phyloP scores from a whole-genome alignment of 2,113 vertebrate genomes.

The Brachionichthys hirsutus region DNA sequence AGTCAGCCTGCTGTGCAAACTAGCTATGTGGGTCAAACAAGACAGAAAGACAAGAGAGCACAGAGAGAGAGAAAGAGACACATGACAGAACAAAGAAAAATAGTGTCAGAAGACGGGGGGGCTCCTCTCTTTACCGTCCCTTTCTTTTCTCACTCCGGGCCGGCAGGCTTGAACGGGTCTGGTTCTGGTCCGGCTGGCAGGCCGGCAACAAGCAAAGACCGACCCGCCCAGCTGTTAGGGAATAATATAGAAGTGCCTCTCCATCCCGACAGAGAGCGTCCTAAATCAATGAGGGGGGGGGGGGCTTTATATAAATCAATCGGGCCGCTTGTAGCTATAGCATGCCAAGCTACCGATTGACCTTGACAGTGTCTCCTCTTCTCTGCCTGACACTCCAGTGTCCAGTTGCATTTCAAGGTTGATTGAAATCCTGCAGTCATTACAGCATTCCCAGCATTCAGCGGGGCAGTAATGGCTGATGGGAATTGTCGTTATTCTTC shows the following conservation, averaged over 20 bases:
- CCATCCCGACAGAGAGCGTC: conserved; percentile 48
- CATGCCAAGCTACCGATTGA: conserved; percentile 63
- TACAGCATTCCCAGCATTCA: conserved; percentile 63
- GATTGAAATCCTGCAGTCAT: conserved; percentile 62
- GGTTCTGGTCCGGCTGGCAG: conserved; percentile 40
- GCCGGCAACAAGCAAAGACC: conserved; percentile 25
- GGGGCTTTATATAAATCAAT: conserved; percentile 66
- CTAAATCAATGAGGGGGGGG: conserved; percentile 62
- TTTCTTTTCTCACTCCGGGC: conserved; percentile 29
- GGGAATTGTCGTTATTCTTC: conserved; percentile 47
- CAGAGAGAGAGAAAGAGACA: conserved; percentile 35
- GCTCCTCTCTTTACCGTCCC: conserved; percentile 35
- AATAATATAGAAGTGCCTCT: conserved; percentile 45
- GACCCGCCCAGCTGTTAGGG: conserved; percentile 31
- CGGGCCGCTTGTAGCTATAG: conserved; percentile 56
- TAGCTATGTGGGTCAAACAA: conserved; percentile 74
- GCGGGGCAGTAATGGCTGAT: conserved; percentile 36
- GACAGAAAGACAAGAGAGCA: conserved; percentile 37
- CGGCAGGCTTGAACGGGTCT: conserved; percentile 35
- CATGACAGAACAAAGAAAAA: conserved; percentile 44
- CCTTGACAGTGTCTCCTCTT: conserved; percentile 64
- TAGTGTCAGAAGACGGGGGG: conserved; percentile 10
- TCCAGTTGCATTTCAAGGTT: conserved; percentile 68
- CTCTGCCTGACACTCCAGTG: conserved; percentile 49
- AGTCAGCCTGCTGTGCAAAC: conserved; percentile 55